These are phyloP conservation scores for Chelonus formosanus DNA, from an alignment of 2,888 invertebrate species.

Conservation along the genomic window DNA sequence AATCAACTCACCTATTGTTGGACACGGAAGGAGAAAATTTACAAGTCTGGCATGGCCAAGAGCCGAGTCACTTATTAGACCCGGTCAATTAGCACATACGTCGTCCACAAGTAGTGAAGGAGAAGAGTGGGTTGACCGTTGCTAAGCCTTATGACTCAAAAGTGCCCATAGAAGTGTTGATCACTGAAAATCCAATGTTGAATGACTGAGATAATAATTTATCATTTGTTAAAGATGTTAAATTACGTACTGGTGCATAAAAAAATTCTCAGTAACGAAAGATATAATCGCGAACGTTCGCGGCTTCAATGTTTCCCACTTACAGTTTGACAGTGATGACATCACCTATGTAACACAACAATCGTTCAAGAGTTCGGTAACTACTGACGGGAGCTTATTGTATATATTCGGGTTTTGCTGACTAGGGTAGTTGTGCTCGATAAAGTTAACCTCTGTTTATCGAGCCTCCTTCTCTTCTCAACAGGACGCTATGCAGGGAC, in stretches of 20 bases:
- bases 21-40: conserved; percentile 20
- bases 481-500: not conserved
- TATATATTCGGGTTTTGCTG: conserved; percentile 20
- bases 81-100: conserved; percentile 40
- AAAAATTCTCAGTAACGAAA: conserved; percentile 4
- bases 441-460: conserved; percentile 39
- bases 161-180: not conserved
- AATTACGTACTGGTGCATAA: not conserved
- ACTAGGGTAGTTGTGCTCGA: conserved; percentile 45
- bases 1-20: conserved; percentile 15
- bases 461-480: conserved; percentile 7
- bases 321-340: conserved; percentile 36
- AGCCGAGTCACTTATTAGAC: conserved; percentile 34
- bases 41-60: conserved; percentile 39
- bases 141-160: not conserved
- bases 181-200: not conserved
- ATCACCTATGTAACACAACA: conserved; percentile 30
- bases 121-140: not conserved
- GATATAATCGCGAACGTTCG: conserved; percentile 6
- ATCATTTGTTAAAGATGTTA: no score
- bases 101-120: conserved; percentile 14
- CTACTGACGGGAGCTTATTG: conserved; percentile 34
- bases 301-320: conserved; percentile 22
- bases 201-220: not conserved
- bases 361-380: conserved; percentile 35